Evolutionary conservation across 2,888 invertebrate species (phyloP), one percentile per base, ranked within the genome.

Genomic region (Cephus pygmeus): DNA sequence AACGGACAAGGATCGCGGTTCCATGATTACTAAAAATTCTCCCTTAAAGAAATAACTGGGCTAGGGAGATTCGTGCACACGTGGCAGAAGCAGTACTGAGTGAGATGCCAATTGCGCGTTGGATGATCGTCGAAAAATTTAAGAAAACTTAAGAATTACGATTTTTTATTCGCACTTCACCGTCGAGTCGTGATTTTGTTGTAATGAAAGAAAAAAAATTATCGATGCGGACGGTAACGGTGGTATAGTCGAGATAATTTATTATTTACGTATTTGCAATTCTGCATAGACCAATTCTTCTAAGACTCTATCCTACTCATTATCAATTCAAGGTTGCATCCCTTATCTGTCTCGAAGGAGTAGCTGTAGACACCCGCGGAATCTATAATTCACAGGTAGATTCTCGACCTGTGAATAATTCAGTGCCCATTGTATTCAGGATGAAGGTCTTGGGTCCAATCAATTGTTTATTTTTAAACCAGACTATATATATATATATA

Each of bases 1-100:
- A 83, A 84, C 82, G 83, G 83, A 83, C 85, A 79, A 77, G 79
- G 76, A 81, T 81, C 79, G 69, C 75, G 78, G 56, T 56, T 56
- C 23, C 23, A 9, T 56, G 9, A 23, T 56, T 9, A 56, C 15
- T 15, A 23, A 56, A 23, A 56, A 56, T 23, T 9, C 23, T 23
- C 9, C 56, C 56, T 56, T 56, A 9, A 56, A 56, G 23, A 15
- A 56, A 9, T 56, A 56, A 56, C 56, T 56, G 23, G 9, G 9
- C 56, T 23, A 56, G 56, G 23, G 15, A 15, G 56, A 40, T 9
- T 15, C 56, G 2, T 23, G 56, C 6, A 23, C 23, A 2, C 56
- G 0, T 56, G 23, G 2, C 56, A 9, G 56, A 56, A 23, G 1
- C 56, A 56, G 56, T 23, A 1, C 9, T 0, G 23, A 23, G 23